Percentiles rank a stretch among this genome's conserved stretches.
Conservation (phyloP, 2,888 invertebrate genomes). For the Andrena praecox region DNA sequence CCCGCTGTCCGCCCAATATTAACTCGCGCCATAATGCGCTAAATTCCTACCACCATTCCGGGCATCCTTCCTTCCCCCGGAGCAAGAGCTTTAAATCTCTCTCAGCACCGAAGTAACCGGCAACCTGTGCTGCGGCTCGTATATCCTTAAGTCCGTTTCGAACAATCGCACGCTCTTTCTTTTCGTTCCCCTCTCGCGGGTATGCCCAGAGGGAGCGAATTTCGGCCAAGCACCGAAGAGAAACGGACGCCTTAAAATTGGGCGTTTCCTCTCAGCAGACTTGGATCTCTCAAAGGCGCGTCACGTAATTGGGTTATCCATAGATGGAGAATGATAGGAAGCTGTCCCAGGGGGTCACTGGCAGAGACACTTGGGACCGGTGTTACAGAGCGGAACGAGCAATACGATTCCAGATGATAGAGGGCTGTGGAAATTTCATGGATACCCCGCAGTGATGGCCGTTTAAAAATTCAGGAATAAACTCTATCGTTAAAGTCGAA, state of each 20-base stretch:
- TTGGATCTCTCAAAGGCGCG: constrained; percentile 42
- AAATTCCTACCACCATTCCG: constrained; percentile 79
- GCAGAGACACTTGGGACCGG: too few relatives aligned
- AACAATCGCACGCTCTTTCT: constrained; percentile 69
- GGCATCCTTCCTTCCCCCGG: constrained; percentile 74
- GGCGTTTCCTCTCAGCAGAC: constrained; percentile 44
- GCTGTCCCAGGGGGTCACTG: background rate
- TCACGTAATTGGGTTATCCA: background rate
- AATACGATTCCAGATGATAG: too few relatives aligned
- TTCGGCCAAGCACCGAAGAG: constrained; percentile 42
- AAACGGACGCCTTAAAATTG: constrained; percentile 53
- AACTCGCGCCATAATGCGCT: constrained; percentile 82
- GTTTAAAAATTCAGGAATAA: background rate
- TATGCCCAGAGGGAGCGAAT: constrained; percentile 59
- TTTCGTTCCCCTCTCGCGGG: constrained; percentile 54
- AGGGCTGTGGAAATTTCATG: too few relatives aligned
- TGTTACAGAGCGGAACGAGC: too few relatives aligned
- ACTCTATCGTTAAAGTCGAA: background rate
- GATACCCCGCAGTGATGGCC: background rate
- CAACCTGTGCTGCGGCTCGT: constrained; percentile 75
- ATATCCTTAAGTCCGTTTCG: constrained; percentile 74
- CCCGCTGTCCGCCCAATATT: constrained; percentile 82
- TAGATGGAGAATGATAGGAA: constrained; percentile 4
- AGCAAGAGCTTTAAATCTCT: constrained; percentile 77
- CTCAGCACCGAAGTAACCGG: constrained; percentile 69